Base-by-base conservation (phyloP, 2,113 vertebrate species). In the Scolopax mira region DNA sequence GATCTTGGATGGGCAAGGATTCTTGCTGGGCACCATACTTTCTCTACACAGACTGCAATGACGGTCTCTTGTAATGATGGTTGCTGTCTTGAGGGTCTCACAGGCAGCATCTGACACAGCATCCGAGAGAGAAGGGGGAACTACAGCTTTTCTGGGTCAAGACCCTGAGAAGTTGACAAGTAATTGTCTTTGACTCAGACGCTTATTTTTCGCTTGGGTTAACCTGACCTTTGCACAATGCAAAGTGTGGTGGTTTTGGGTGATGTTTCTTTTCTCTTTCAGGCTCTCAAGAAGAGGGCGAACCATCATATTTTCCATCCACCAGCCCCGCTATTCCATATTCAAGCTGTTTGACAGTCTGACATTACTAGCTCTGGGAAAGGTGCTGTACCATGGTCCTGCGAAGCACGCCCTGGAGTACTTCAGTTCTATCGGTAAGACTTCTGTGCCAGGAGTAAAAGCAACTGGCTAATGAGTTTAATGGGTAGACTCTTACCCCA, bases 301-400 rank as follows among this genome's bases (percentile, higher is more conserved):
- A 94, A 98, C 97, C 39, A 97, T 98, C 78, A 96, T 98, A 75
- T 97, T 98, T 79, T 98, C 97, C 17, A 98, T 98, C 90, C 97
- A 98, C 64, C 97, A 98, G 82, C 97, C 97, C 16, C 97, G 97
- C 21, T 98, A 97, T 46, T 98, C 97, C 39, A 98, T 98, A 92
- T 98, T 97, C 93, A 97, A 97, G 83, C 93, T 98, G 54, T 98
- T 98, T 92, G 97, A 98, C 75, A 97, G 97, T 60, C 60, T 98
- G 79, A 98, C 97, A 1, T 87, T 98, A 39, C 74, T 98, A 71
- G 97, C 96, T 79, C 84, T 88, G 3, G 97, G 97, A 42, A 97
- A 94, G 49, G 96, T 97, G 85, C 78, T 98, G 46, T 98, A 97
- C 77, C 97, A 98, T 3, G 97, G 97, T 49, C 96, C 97, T 77